Evolutionary conservation across 2,797 vertebrate genomes (phyloP), one percentile per base, ranked within the genome.

Genomic region (Micropoecilia bifurca): DNA sequence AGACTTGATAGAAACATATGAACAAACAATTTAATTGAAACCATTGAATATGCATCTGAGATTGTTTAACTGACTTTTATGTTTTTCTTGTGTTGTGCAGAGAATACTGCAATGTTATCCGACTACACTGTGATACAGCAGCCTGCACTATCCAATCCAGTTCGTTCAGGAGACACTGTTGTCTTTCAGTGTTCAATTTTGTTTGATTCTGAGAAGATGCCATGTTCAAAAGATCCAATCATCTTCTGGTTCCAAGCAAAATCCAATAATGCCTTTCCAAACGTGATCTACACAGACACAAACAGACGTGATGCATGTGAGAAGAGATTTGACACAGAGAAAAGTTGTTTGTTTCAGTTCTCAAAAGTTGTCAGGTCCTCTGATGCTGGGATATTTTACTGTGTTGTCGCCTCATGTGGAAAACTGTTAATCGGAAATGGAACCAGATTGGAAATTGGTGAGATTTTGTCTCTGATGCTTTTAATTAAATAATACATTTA

Each of bases 131-230:
- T 85, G 36, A 28, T 41, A 50, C 69, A 87, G 0, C 14, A 12
- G 0, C 3, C 9, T 0, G 28, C 0, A 73, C 13, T 3, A 0
- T 80, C 81, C 75, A 53, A 46, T 69, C 50, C 73, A 1, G 2
- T 81, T 8, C 9, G 0, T 68, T 71, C 85, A 76, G 82, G 0
- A 77, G 84, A 0, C 61, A 30, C 73, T 12, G 48, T 39, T 43
- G 61, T 45, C 74, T 77, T 89, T 3, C 77, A 80, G 48, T 82
- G 82, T 78, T 87, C 78, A 43, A 75, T 87, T 20, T 36, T 82
- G 25, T 77, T 30, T 22, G 57, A 63, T 3, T 36, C 59, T 36
- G 33, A 55, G 6, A 45, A 7, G 0, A 68, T 66, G n/a, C n/a
- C 18, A 0, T 88, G 88, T 73, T 33, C 80, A 61, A 73, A 18